Conservation (phyloP, 2,113 vertebrate species). For the Austrofundulus limnaeus region DNA sequence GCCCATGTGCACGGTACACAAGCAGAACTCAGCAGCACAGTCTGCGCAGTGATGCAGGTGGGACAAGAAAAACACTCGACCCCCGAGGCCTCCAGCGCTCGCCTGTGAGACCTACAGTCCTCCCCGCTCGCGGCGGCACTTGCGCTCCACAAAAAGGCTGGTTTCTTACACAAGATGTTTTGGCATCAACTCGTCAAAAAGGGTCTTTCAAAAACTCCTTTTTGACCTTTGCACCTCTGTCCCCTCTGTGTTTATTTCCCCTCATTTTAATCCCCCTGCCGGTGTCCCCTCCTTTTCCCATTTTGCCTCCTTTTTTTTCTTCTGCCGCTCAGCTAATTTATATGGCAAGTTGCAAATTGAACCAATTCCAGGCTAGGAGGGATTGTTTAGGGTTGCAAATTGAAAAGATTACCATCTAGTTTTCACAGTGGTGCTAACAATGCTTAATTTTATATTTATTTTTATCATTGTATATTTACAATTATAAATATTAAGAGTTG, state of each 20-base stretch:
- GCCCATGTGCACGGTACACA: slow-evolving; percentile 23
- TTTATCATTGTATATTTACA: no score
- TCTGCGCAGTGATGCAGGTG: slow-evolving; percentile 46
- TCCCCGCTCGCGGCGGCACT: slow-evolving; percentile 24
- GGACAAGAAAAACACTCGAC: slow-evolving; percentile 63
- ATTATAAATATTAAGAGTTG: no score
- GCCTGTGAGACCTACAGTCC: slow-evolving; percentile 32
- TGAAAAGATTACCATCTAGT: slow-evolving; percentile 39
- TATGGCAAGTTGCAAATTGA: slow-evolving; percentile 32
- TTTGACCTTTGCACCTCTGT: slow-evolving; percentile 57
- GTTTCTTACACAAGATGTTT: slow-evolving; percentile 57
- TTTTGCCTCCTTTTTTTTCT: slow-evolving; percentile 16
- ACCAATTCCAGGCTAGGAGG: slow-evolving; percentile 37
- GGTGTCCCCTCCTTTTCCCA: background rate
- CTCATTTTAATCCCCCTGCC: no score
- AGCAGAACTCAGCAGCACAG: slow-evolving; percentile 41
- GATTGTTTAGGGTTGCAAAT: slow-evolving; percentile 11
- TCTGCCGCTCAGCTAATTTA: slow-evolving; percentile 26
- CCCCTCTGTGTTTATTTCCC: slow-evolving; percentile 6
- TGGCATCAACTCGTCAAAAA: slow-evolving; percentile 50
- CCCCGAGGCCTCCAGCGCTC: slow-evolving; percentile 35
- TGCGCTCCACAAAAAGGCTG: slow-evolving; percentile 35
- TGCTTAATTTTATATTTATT: no score
- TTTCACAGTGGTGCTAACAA: slow-evolving; percentile 25
- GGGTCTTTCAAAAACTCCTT: slow-evolving; percentile 51